Evolutionary conservation across 1,140 invertebrate genomes (phyloP).

Genomic region (Andricus grossulariae): DNA sequence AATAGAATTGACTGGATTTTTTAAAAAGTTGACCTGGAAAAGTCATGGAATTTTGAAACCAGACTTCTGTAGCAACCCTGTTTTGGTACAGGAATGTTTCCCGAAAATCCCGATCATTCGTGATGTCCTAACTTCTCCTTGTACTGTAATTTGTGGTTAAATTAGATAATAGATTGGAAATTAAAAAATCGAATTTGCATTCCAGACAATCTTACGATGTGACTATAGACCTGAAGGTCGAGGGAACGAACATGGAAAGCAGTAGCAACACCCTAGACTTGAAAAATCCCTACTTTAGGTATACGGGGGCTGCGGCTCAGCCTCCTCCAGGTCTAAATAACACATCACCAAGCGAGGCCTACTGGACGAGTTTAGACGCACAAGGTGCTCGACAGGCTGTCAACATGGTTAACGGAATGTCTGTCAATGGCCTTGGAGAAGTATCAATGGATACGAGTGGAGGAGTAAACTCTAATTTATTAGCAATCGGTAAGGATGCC

Average conservation of each 20-base stretch:
- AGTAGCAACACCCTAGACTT: conserved; percentile 96
- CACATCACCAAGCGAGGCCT: conserved; percentile 93
- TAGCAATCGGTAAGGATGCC: conserved; percentile 75
- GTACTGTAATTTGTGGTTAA: too few species aligned
- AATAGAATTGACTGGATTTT: too few species aligned
- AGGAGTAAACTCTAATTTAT: conserved; percentile 76
- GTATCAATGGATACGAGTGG: conserved; percentile 82
- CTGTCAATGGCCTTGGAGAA: conserved; percentile 85
- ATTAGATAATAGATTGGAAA: background rate
- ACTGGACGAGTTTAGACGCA: conserved; percentile 90
- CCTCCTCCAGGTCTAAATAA: conserved; percentile 92
- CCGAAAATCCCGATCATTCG: too few species aligned
- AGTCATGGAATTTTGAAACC: too few species aligned
- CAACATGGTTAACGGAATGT: conserved; percentile 88
- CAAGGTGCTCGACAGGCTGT: conserved; percentile 84
- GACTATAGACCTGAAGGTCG: conserved; percentile 94
- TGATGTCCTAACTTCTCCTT: too few species aligned
- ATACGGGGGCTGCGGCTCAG: conserved; percentile 90
- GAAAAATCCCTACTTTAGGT: conserved; percentile 99
- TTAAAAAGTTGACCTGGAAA: too few species aligned
- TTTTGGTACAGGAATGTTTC: too few species aligned
- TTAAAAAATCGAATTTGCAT: conserved; percentile 37
- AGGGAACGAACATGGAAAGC: conserved; percentile 87
- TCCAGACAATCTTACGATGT: conserved; percentile 97
- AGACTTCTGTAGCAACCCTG: too few species aligned